These are phyloP conservation scores for Amblyjoppa fuscipennis DNA, from an alignment of 2,888 invertebrate species.

Conservation along the genomic window DNA sequence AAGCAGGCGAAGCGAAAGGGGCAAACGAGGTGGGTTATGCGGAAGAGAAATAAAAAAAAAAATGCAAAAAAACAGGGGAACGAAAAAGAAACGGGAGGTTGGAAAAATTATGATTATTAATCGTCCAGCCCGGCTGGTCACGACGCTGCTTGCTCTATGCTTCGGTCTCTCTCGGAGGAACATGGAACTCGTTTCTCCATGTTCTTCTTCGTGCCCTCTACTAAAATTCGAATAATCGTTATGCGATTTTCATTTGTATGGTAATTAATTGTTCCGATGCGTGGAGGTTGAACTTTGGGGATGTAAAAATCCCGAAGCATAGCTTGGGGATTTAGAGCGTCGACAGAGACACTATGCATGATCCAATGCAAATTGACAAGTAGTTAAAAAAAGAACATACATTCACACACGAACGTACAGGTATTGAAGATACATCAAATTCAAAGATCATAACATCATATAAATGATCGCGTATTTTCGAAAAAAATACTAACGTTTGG, in stretches of 20 bases:
- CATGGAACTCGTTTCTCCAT: slow-evolving; percentile 22
- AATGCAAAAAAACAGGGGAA: slow-evolving; percentile 30
- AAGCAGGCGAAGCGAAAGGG: slow-evolving; percentile 39
- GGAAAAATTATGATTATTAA: slow-evolving; percentile 74
- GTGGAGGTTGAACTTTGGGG: not conserved
- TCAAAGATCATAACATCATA: too few relatives aligned
- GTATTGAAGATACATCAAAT: too few relatives aligned
- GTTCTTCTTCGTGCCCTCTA: slow-evolving; percentile 9
- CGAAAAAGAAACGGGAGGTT: slow-evolving; percentile 52
- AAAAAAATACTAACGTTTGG: too few relatives aligned
- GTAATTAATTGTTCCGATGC: not conserved
- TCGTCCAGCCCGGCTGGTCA: slow-evolving; percentile 58
- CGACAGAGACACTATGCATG: too few relatives aligned
- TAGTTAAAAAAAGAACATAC: too few relatives aligned
- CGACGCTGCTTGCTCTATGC: slow-evolving; percentile 27
- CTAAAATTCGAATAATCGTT: slow-evolving; percentile 56
- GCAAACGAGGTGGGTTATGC: slow-evolving; percentile 27
- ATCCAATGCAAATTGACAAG: too few relatives aligned
- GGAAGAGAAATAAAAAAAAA: slow-evolving; percentile 40
- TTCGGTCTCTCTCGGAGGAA: not conserved
- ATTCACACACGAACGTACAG: too few relatives aligned
- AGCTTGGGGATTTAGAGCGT: not conserved
- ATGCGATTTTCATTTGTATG: slow-evolving; percentile 38
- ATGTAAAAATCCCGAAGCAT: not conserved
- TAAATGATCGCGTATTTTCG: too few relatives aligned